Evolutionary conservation across 30 jellyfish, hydroid and myxozoan genomes (phyloP), one percentile per base, ranked within the genome.

Genomic region (Morbakka virulenta): DNA sequence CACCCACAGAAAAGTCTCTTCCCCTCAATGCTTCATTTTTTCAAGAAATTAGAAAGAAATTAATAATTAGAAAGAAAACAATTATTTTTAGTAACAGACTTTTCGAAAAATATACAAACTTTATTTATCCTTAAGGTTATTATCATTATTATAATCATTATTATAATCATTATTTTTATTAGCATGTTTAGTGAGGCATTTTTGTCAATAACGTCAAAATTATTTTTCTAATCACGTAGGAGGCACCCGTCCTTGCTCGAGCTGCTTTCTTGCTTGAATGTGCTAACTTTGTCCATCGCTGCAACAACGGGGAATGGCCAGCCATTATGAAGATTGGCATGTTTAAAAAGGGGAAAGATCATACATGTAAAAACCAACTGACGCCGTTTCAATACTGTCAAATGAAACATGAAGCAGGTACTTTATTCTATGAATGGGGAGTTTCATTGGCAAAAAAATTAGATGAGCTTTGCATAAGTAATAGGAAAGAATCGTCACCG

Each of bases 161-260:
- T n/a, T n/a, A n/a, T n/a, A n/a, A n/a, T n/a, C n/a, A n/a, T n/a
- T n/a, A n/a, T n/a, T n/a, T n/a, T n/a, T n/a, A n/a, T n/a, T n/a
- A n/a, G n/a, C n/a, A n/a, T n/a, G n/a, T n/a, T n/a, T n/a, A n/a
- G n/a, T n/a, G n/a, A n/a, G n/a, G n/a, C n/a, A n/a, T n/a, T n/a
- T n/a, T n/a, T n/a, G n/a, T n/a, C n/a, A n/a, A n/a, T n/a, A n/a
- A n/a, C n/a, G n/a, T n/a, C n/a, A n/a, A n/a, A n/a, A n/a, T n/a
- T n/a, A n/a, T n/a, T n/a, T n/a, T n/a, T n/a, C n/a, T n/a, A n/a
- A n/a, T n/a, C n/a, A n/a, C n/a, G 35, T 67, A 92, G 98, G 91
- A 81, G 66, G 98, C 98, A 6, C 98, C 98, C 0, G 95, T 92
- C 36, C 81, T 92, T 57, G 75, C 98, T 1, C 78, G 98, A 50